A percentile compares a stretch with the other conserved stretches of the same genome.
Conservation (phyloP, 2,797 vertebrate genomes). For the Chrysocyon brachyurus region DNA sequence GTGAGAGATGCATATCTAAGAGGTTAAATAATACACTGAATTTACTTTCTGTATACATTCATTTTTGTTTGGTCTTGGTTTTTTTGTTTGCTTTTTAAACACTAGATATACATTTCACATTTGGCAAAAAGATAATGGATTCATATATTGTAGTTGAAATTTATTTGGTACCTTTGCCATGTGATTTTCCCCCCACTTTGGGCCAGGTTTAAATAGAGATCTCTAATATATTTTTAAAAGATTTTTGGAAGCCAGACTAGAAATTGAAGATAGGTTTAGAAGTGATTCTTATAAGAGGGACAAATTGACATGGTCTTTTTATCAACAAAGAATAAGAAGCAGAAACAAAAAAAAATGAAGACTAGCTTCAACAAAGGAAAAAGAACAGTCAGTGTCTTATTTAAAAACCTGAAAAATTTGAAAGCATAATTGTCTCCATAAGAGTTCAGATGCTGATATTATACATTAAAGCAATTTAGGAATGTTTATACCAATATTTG, state of each 20-base stretch:
- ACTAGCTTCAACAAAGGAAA: constrained; percentile 11
- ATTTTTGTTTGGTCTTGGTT: not conserved
- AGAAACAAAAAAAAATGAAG: constrained; percentile 46
- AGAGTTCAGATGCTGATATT: constrained; percentile 72
- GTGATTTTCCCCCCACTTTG: not conserved
- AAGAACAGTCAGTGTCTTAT: constrained; percentile 46
- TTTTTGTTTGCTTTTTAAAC: not conserved
- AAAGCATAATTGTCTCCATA: constrained; percentile 64
- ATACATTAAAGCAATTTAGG: constrained; percentile 70
- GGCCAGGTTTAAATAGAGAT: not conserved
- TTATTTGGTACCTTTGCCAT: not conserved
- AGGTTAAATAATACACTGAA: not conserved
- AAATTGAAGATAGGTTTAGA: constrained; percentile 24
- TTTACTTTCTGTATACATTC: not conserved
- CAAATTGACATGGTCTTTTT: not conserved
- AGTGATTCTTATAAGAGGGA: constrained; percentile 3
- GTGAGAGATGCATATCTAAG: not conserved
- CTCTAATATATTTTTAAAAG: not conserved
- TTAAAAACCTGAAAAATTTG: constrained; percentile 61
- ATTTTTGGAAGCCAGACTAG: not conserved
- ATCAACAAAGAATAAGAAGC: constrained; percentile 9
- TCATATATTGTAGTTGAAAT: not conserved
- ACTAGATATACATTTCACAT: not conserved
- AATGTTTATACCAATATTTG: constrained; percentile 68
- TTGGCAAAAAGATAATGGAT: not conserved